Evolutionary conservation across 1,140 invertebrate species (phyloP), one percentile per base, ranked within the genome.

Genomic region (Augochlora pura): DNA sequence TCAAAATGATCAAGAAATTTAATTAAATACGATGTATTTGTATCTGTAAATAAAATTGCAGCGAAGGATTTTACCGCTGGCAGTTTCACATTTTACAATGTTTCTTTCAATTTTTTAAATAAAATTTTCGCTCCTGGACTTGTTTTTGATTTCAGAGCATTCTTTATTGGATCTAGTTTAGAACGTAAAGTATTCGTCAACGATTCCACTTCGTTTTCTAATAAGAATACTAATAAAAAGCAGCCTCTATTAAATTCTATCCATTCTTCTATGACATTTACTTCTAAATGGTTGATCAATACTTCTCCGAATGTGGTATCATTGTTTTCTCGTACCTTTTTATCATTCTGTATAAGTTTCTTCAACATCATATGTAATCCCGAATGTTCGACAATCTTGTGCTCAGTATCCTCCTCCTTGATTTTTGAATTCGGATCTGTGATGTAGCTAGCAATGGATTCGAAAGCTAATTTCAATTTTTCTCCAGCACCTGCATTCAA

Each of bases 341-440:
- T 94, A 84, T 97, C 96, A 70, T 95, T 91, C 69, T 94, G 93
- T 23, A 97, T 94, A 21, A 98, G 91, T 91, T 97, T 97, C 85
- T 98, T 98, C 5, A 98, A 88, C 52, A 95, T 95, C 93, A 96
- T 94, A 90, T 98, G 97, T 75, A 97, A 93, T 18, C 96, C 97
- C 0, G 96, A 91, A 91, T 97, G 95, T 92, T 98, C 97, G n/a
- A 98, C 93, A 12, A 95, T 95, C 12, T 94, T 90, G 21, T 93
- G 87, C 64, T 95, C 92, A 57, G 93, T 89, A 0, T 92, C 93
- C 25, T 93, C 92, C 25, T 93, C 89, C 23, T 83, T 88, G 1
- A 94, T 87, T 9, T 78, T 89, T 83, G 93, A 94, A 49, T 93
- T 82, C 0, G 86, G 54, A 52, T 94, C 82, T 18, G 90, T 91